These are phyloP conservation scores for Melanostigma gelatinosum DNA, from an alignment of 2,113 vertebrate species.

Conservation along the genomic window DNA sequence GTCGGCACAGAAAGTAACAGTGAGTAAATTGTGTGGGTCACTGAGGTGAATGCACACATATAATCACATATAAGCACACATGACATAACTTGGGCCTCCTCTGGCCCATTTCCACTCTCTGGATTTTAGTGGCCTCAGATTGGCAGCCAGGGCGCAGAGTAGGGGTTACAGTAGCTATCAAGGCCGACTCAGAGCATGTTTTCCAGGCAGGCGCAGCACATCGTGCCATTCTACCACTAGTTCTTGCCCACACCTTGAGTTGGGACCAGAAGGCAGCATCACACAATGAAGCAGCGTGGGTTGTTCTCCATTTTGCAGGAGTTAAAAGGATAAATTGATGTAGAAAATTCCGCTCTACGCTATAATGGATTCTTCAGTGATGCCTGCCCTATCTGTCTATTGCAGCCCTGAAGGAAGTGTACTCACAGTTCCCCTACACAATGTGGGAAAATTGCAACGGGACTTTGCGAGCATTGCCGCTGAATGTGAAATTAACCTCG, in stretches of 20 bases:
- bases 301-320: conserved; percentile 71
- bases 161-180: conserved; percentile 52
- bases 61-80: too few relatives aligned
- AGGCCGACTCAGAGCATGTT: conserved; percentile 51
- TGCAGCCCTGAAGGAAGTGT: conserved; percentile 82
- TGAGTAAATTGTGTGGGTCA: conserved; percentile 53
- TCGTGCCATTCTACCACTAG: conserved; percentile 48
- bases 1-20: conserved; percentile 40
- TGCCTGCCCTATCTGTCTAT: conserved; percentile 79
- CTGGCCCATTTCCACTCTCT: conserved; percentile 52
- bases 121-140: conserved; percentile 52
- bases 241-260: conserved; percentile 69
- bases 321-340: conserved; percentile 79
- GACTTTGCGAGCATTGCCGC: conserved; percentile 72
- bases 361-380: conserved; percentile 80
- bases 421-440: conserved; percentile 74
- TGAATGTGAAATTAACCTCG: conserved; percentile 81
- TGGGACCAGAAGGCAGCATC: conserved; percentile 59
- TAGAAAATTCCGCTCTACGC: conserved; percentile 73
- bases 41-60: conserved; percentile 43
- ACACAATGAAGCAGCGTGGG: conserved; percentile 67
- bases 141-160: conserved; percentile 52
- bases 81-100: conserved; percentile 56
- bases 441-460: conserved; percentile 80
- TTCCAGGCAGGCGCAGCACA: conserved; percentile 42